phyloP scores from a whole-genome alignment of 2,888 invertebrate genomes.

The Timandra comae region DNA sequence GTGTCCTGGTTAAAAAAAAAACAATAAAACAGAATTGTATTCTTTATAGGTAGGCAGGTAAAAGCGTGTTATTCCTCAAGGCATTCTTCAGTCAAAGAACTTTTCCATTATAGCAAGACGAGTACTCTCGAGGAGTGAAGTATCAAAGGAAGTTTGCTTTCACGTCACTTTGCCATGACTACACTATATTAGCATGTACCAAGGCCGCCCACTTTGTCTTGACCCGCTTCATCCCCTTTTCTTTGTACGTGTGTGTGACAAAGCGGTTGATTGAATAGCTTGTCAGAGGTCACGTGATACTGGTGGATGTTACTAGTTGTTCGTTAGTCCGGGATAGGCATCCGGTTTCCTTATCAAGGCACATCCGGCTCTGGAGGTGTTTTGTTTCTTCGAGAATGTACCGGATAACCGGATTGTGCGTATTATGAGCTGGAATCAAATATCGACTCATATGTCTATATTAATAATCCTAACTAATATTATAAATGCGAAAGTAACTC shows the following conservation, averaged over 20 bases:
- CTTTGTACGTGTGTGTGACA: slow-evolving; percentile 10
- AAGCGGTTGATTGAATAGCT: slow-evolving; percentile 14
- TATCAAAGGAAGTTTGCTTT: slow-evolving; percentile 52
- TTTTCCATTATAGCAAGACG: slow-evolving; percentile 33
- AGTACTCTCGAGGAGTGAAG: slow-evolving; percentile 35
- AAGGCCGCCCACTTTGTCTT: slow-evolving; percentile 24
- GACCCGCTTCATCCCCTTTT: slow-evolving; percentile 23
- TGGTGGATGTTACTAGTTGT: slow-evolving; percentile 50
- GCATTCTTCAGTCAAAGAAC: slow-evolving; percentile 26
- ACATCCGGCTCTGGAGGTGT: slow-evolving; percentile 49
- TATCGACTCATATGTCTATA: no score
- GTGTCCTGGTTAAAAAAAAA: no score
- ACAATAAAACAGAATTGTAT: slow-evolving; percentile 1
- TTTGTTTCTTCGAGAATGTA: slow-evolving; percentile 57
- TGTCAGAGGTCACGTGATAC: slow-evolving; percentile 25
- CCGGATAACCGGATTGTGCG: slow-evolving; percentile 32
- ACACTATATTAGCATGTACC: slow-evolving; percentile 45
- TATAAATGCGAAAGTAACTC: no score
- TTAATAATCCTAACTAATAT: no score
- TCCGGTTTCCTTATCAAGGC: slow-evolving; percentile 63
- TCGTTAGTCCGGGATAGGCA: slow-evolving; percentile 55
- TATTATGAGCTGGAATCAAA: no score
- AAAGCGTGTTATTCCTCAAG: slow-evolving; percentile 2
- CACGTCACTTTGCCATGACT: slow-evolving; percentile 42
- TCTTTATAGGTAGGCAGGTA: slow-evolving; percentile 2